Conservation (phyloP, 1,140 invertebrate genomes). For the Drosophila setifemur region DNA sequence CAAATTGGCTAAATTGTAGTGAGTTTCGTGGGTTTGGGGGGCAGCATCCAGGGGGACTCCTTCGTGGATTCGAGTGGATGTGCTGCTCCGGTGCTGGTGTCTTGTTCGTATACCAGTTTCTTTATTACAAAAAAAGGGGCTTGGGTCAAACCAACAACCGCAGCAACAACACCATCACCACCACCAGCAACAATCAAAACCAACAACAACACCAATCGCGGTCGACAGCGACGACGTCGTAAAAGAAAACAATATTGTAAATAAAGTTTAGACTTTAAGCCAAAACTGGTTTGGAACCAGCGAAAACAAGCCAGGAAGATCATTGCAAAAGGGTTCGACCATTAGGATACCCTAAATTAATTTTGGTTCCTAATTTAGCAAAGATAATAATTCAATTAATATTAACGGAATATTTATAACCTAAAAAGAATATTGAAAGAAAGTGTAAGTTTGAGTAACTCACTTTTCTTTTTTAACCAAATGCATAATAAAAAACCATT, state of each 20-base stretch:
- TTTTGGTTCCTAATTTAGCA: background rate
- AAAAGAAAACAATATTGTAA: conserved; percentile 80
- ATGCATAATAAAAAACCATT: too few species aligned
- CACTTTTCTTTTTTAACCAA: too few species aligned
- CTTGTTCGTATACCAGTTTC: conserved; percentile 75
- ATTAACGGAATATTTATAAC: too few species aligned
- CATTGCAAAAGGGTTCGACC: conserved; percentile 27
- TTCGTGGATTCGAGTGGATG: conserved; percentile 3
- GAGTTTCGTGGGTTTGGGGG: conserved; percentile 30
- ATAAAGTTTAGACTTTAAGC: conserved; percentile 77
- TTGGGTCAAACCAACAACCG: conserved; percentile 73
- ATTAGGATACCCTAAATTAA: background rate
- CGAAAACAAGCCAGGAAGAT: conserved; percentile 37
- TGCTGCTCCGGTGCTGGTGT: conserved; percentile 28
- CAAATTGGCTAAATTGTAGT: conserved; percentile 76
- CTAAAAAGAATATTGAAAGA: too few species aligned
- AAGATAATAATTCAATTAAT: too few species aligned
- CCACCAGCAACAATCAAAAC: background rate
- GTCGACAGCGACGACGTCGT: conserved; percentile 63
- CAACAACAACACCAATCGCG: conserved; percentile 9
- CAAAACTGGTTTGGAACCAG: conserved; percentile 71
- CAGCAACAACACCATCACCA: conserved; percentile 21
- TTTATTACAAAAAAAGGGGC: conserved; percentile 77
- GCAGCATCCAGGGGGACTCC: conserved; percentile 25
- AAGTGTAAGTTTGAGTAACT: too few species aligned